A percentile compares a stretch with the other conserved stretches of the same genome.
Conservation (phyloP, 1,140 invertebrate species). For the Leptoteleia sp. region DNA sequence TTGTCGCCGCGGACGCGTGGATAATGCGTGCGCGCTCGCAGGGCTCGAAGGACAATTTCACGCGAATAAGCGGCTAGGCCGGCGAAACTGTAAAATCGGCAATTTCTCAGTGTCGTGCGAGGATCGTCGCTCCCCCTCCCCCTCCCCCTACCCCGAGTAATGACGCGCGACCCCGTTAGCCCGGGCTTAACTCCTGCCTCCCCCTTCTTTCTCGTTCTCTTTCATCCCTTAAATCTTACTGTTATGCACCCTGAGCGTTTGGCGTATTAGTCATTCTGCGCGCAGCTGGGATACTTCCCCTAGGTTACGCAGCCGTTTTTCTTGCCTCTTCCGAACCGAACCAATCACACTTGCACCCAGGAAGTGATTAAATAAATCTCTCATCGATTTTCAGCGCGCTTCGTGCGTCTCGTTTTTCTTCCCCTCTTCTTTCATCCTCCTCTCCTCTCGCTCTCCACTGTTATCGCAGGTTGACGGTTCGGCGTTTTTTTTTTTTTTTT, state of each 20-base stretch:
- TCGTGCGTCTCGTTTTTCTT: conserved; percentile 29
- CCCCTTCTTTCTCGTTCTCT: conserved; percentile 56
- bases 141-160: conserved; percentile 61
- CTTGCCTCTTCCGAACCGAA: conserved; percentile 69
- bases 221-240: conserved; percentile 71
- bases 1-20: conserved; percentile 43
- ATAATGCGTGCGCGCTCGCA: conserved; percentile 49
- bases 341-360: conserved; percentile 70
- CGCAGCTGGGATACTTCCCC: conserved; percentile 74
- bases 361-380: conserved; percentile 65
- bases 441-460: neutral
- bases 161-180: conserved; percentile 61
- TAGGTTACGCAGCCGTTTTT: conserved; percentile 60
- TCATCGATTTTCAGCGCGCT: conserved; percentile 48
- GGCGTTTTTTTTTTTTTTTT: conserved; percentile 5
- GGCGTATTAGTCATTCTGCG: conserved; percentile 76
- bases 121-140: conserved; percentile 51
- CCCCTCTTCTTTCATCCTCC: no score
- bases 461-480: conserved; percentile 38
- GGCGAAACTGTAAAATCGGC: conserved; percentile 64
- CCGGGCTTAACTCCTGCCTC: conserved; percentile 59
- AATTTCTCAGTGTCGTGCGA: conserved; percentile 64
- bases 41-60: conserved; percentile 63
- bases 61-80: conserved; percentile 60
- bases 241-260: conserved; percentile 72